Percentiles rank a stretch among this genome's conserved stretches.
Evolutionary conservation across 2,113 vertebrate species (phyloP).

Genomic region (Mirza zaza): DNA sequence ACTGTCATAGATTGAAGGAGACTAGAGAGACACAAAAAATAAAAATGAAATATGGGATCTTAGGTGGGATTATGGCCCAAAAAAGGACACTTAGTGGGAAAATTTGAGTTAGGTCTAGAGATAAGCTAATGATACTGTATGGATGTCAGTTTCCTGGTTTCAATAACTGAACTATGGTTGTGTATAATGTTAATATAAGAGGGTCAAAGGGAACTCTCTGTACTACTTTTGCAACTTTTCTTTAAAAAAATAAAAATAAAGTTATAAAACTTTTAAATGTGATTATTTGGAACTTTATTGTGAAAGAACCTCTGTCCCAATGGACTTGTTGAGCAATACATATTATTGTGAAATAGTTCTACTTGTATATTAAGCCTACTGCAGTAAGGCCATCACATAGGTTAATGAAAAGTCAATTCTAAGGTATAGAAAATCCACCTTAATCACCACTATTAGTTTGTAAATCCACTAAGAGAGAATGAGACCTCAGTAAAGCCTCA

Average conservation of each 20-base stretch:
- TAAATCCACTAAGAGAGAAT: slow-evolving; percentile 55
- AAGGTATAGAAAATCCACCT: slow-evolving; percentile 36
- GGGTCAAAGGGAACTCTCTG: background rate
- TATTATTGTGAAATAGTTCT: slow-evolving; percentile 2
- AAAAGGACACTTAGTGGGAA: background rate
- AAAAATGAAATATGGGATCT: slow-evolving; percentile 5
- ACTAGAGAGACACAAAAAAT: slow-evolving; percentile 6
- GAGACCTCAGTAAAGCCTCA: background rate
- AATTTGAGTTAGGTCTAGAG: background rate
- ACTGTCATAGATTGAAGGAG: background rate
- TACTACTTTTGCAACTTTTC: background rate
- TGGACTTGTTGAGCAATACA: background rate
- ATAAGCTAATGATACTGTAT: background rate
- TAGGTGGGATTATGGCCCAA: background rate
- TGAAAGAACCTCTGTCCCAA: background rate
- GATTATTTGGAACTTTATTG: slow-evolving; percentile 18
- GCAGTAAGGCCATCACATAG: slow-evolving; percentile 12
- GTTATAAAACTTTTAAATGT: slow-evolving; percentile 4
- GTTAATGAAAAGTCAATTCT: slow-evolving; percentile 67
- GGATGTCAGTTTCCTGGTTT: background rate
- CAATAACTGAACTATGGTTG: background rate
- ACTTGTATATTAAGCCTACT: slow-evolving; percentile 3
- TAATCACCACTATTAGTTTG: slow-evolving; percentile 49
- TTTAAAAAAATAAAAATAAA: slow-evolving; percentile 51
- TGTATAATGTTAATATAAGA: background rate